Evolutionary conservation across 2,797 vertebrate species (phyloP).

Genomic region (Acrocephalus scirpaceus): DNA sequence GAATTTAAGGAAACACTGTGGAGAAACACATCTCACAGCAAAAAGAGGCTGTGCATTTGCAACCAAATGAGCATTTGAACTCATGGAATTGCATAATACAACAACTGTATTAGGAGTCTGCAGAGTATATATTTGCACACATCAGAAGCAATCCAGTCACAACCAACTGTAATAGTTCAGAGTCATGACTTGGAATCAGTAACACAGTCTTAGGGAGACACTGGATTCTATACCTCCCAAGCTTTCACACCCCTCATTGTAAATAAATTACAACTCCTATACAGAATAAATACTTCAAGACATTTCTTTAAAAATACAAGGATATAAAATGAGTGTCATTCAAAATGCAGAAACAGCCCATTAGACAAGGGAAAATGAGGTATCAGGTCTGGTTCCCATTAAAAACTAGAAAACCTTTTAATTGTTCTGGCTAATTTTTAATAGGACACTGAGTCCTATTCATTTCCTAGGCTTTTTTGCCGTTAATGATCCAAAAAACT

Average conservation of each 20-base stretch:
- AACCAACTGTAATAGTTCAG: not conserved
- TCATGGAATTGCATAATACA: not conserved
- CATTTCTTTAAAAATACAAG: not conserved
- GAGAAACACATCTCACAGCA: not conserved
- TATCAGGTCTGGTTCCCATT: conserved; percentile 24
- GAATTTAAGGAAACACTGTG: not conserved
- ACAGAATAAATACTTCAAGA: not conserved
- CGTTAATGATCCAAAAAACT: conserved; percentile 52
- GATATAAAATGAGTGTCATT: conserved; percentile 3
- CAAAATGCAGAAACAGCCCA: conserved; percentile 9
- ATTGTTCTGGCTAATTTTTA: conserved; percentile 67
- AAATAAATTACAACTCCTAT: conserved; percentile 34
- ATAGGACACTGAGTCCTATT: conserved; percentile 34
- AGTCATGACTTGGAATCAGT: not conserved
- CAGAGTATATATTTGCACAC: not conserved
- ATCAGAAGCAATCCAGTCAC: not conserved
- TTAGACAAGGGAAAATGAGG: not conserved
- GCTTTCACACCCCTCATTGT: not conserved
- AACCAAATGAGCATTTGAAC: not conserved
- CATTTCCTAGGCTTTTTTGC: conserved; percentile 37
- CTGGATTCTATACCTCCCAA: conserved; percentile 15
- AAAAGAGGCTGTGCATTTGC: not conserved
- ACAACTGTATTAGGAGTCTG: not conserved
- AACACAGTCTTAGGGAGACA: not conserved
- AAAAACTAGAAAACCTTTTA: conserved; percentile 28